Evolutionary conservation across 2,888 invertebrate species (phyloP), one percentile per base, ranked within the genome.

Genomic region (Caenorhabditis sp.): DNA sequence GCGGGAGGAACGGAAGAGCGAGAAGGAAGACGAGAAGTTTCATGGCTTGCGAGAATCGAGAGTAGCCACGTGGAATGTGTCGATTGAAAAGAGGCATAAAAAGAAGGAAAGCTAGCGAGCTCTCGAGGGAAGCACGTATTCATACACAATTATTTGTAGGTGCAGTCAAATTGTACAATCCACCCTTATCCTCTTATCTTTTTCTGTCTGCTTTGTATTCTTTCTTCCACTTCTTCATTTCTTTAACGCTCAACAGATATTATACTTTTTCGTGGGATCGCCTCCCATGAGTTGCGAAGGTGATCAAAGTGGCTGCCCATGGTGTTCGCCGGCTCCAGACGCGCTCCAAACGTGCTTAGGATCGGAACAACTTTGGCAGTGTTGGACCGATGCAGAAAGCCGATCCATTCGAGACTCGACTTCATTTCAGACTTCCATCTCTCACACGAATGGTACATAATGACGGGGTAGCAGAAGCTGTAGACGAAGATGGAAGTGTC

Each of bases 381-480:
- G 11, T 24, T 32, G 17, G 43, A 30, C 1, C 45, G 20, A 11
- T 35, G 53, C n/a, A 27, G 15, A 20, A 24, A 13, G 11, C 30
- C 24, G 13, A 65, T 27, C n/a, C 20, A 15, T 6, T 17, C 15
- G 30, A 66, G 39, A 13, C 37, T 39, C 0, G 15, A 8, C 15
- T 56, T 30, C 39, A 66, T 66, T 30, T 66, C 66, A 2, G 41
- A 27, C 17, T 48, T 46, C 66, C 66, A 66, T 11, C 46, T 37
- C 6, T 56, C 66, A 24, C 66, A 66, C 0, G 66, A 66, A 5
- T 66, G 17, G 22, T 66, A 66, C 66, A 66, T 66, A 4, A 66
- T 66, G n/a, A 66, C 41, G 2, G 66, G 66, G 32, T 66, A 66
- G 37, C 66, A 66, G 48, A 66, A 66, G 20, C 66, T 66, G 56